Conservation (phyloP, 2,888 invertebrate species). For the Esperia sulphurella region DNA sequence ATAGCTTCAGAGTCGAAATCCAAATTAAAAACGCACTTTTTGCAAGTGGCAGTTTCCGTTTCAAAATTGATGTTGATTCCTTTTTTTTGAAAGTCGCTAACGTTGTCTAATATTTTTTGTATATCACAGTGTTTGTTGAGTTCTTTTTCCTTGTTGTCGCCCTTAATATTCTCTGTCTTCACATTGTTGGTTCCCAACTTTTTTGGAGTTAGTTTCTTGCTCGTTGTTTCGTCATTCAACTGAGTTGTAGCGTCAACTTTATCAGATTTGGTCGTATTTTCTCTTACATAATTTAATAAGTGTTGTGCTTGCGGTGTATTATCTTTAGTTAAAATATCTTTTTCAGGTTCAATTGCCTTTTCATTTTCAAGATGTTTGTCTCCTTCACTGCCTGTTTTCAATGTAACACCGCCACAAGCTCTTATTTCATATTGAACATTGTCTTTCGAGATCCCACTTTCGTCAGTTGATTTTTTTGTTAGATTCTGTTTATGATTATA, state of each 20-base stretch:
- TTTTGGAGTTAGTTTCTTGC: background rate
- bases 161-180: background rate
- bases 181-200: background rate
- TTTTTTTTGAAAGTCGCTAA: slow-evolving; percentile 19
- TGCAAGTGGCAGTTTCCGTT: slow-evolving; percentile 24
- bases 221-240: background rate
- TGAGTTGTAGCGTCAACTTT: background rate
- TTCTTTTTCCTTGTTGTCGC: background rate
- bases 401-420: too few species aligned
- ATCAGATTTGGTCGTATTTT: background rate
- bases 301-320: background rate
- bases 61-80: slow-evolving; percentile 28
- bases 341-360: background rate
- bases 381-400: background rate
- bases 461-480: too few species aligned
- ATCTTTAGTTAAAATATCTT: background rate
- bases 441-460: too few species aligned
- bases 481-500: too few species aligned
- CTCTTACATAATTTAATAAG: background rate
- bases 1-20: slow-evolving; percentile 12
- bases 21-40: slow-evolving; percentile 20
- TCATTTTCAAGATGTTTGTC: background rate
- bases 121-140: background rate
- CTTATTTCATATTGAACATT: too few species aligned
- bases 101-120: slow-evolving; percentile 20